phyloP scores from a whole-genome alignment of 2,888 invertebrate species.

The Synergus japonicus region DNA sequence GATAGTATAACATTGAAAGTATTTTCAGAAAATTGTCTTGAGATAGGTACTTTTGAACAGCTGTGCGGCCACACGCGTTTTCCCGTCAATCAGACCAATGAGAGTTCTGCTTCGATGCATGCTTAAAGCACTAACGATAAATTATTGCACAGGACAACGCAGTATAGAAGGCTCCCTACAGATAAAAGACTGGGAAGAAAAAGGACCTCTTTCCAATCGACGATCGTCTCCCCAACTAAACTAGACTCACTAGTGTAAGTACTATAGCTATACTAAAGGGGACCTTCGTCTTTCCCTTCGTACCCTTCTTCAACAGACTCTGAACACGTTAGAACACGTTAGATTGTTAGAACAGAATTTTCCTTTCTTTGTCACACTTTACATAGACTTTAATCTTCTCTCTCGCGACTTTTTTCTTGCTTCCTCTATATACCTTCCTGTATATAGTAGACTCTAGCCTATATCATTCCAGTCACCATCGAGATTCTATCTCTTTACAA shows the following conservation, averaged over 20 bases:
- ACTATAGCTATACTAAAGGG: background rate
- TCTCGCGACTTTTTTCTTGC: background rate
- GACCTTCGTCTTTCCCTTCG: constrained; percentile 17
- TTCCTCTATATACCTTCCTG: constrained; percentile 2
- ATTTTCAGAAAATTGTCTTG: constrained; percentile 29
- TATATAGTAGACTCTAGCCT: constrained; percentile 6
- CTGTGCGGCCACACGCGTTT: constrained; percentile 35
- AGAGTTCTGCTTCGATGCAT: constrained; percentile 11
- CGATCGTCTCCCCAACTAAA: constrained; percentile 1
- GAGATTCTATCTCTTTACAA: background rate
- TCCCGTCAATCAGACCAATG: constrained; percentile 35
- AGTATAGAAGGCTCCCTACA: constrained; percentile 22
- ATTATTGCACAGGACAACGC: constrained; percentile 14
- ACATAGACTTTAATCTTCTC: background rate
- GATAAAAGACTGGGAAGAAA: constrained; percentile 17
- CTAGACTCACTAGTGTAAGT: background rate
- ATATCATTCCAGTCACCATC: constrained; percentile 8
- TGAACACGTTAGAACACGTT: constrained; percentile 27
- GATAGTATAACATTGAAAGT: background rate
- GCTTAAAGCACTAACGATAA: constrained; percentile 17
- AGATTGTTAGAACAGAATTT: background rate
- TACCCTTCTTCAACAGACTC: constrained; percentile 1
- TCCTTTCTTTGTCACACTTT: constrained; percentile 22
- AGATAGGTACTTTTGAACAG: background rate
- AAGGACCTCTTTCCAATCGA: constrained; percentile 36